Percentiles rank a stretch among this genome's conserved stretches.
phyloP scores from a whole-genome alignment of 30 jellyfish, hydroid and myxozoan species.

The Cassiopea xamachana region DNA sequence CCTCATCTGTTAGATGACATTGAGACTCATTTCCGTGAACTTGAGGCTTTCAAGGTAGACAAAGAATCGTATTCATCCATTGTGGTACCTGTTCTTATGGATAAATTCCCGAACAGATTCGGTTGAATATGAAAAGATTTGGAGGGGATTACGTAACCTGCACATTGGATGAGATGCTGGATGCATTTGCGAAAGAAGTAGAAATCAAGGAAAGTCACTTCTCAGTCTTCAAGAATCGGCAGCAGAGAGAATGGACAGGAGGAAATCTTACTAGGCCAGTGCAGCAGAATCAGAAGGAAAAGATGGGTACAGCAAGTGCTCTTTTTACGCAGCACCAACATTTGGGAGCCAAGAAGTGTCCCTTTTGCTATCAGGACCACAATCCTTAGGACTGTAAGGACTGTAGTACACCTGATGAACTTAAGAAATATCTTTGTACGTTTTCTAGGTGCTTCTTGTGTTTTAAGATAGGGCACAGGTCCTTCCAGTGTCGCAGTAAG shows the following conservation, averaged over 20 bases:
- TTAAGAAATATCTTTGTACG: background rate
- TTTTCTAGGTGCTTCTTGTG: background rate
- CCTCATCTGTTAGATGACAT: no score
- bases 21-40: no score
- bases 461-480: background rate
- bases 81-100: no score
- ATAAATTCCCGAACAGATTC: no score
- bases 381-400: background rate
- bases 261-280: background rate
- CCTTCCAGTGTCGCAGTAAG: slow-evolving; percentile 20
- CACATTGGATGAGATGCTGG: no score
- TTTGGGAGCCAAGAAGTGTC: background rate
- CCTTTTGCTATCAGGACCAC: slow-evolving; percentile 1
- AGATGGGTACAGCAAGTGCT: slow-evolving; percentile 24
- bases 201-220: no score
- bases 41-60: no score
- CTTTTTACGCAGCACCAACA: background rate
- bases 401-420: slow-evolving; percentile 4
- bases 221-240: background rate
- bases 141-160: no score
- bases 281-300: background rate
- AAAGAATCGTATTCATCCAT: no score
- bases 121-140: no score
- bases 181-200: no score
- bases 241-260: background rate